phyloP scores from a whole-genome alignment of 2,888 invertebrate genomes.

The Eudasyphora cyanicolor region DNA sequence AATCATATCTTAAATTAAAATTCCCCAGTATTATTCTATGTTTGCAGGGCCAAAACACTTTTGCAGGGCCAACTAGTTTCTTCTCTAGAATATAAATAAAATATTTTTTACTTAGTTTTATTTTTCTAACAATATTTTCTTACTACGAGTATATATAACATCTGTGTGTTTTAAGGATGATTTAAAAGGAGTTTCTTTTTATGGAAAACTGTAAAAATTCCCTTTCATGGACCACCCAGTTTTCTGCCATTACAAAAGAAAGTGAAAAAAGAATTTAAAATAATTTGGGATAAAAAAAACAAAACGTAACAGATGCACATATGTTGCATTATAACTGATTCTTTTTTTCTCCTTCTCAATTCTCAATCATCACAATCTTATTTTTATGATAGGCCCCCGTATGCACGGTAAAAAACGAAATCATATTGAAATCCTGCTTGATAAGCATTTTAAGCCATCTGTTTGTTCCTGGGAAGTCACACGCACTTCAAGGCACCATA shows the following conservation, averaged over 20 bases:
- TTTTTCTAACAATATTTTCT: too few species aligned
- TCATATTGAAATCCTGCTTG: slow-evolving; percentile 39
- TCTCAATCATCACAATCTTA: slow-evolving; percentile 21
- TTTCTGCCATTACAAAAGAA: neutral
- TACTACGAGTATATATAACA: too few species aligned
- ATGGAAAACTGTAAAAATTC: neutral
- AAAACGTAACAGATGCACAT: slow-evolving; percentile 28
- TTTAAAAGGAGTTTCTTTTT: too few species aligned
- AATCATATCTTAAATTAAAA: too few species aligned
- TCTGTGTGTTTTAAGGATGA: slow-evolving; percentile 5
- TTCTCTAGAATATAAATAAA: too few species aligned
- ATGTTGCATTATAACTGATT: slow-evolving; percentile 21
- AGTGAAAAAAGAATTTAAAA: neutral
- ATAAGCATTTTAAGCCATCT: slow-evolving; percentile 61
- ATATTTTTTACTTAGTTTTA: too few species aligned
- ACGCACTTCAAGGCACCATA: slow-evolving; percentile 53
- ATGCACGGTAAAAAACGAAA: neutral
- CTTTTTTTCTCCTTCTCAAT: neutral
- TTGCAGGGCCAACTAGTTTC: too few species aligned
- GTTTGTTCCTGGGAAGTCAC: slow-evolving; percentile 62
- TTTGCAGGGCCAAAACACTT: too few species aligned
- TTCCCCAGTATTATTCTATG: too few species aligned
- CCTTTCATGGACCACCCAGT: slow-evolving; percentile 19
- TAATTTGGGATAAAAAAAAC: neutral
- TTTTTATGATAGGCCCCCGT: slow-evolving; percentile 29